Conservation (phyloP, 2,797 vertebrate species). For the Spondyliosoma cantharus region DNA sequence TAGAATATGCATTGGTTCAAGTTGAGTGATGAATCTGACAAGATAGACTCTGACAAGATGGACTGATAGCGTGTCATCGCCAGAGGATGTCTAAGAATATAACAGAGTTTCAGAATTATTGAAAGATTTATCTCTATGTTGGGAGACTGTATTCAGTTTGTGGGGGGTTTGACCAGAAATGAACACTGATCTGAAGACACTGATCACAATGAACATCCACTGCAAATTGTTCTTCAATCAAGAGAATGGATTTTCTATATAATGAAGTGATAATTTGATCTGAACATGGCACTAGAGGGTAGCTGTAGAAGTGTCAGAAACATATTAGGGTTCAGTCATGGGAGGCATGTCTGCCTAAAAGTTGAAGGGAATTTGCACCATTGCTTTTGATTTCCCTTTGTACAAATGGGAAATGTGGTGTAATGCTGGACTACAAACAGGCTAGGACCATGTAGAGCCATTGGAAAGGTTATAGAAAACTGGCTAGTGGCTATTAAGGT, state of each 20-base stretch:
- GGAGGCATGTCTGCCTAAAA: not conserved
- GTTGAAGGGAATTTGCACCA: not conserved
- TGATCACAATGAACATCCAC: not conserved
- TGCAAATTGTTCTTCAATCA: not conserved
- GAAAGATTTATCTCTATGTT: not conserved
- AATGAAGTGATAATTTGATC: not conserved
- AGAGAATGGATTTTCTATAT: not conserved
- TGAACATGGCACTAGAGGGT: not conserved
- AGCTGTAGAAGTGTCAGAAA: not conserved
- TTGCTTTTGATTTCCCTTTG: not conserved
- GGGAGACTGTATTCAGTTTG: not conserved
- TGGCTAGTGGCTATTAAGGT: not conserved
- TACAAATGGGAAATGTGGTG: not conserved
- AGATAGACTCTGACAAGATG: conserved; percentile 30
- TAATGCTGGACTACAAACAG: not conserved
- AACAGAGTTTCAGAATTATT: conserved; percentile 17
- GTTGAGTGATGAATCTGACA: conserved; percentile 32
- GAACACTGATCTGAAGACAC: not conserved
- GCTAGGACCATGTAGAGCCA: not conserved
- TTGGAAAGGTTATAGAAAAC: not conserved
- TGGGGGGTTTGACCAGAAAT: too few relatives aligned
- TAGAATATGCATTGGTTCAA: conserved; percentile 28
- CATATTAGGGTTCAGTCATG: not conserved
- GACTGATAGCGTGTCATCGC: conserved; percentile 5
- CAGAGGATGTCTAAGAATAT: conserved; percentile 15